Base-by-base conservation (phyloP, 2,113 vertebrate species). In the Gasterosteus nipponicus region DNA sequence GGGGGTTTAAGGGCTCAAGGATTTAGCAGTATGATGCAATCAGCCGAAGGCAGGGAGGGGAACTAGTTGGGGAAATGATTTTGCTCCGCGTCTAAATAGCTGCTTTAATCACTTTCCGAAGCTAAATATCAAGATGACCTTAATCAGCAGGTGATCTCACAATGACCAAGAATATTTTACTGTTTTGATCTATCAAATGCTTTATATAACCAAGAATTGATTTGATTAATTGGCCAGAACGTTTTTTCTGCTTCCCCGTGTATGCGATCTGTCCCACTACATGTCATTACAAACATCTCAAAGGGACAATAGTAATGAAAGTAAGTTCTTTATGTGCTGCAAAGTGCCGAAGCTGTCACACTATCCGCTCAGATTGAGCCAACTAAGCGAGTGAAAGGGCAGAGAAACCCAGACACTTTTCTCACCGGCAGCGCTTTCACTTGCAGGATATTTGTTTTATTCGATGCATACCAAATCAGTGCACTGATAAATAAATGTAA, bases 101-200 rank as follows among this genome's bases (percentile, higher is more conserved):
- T 79, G 74, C 58, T 78, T 91, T 91, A 87, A 91, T 91, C 88
- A 86, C 69, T 79, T 78, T 87, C 69, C 74, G 69, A 81, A 73
- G 69, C 73, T 46, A 49, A 84, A 77, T 81, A 60, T 64, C 73
- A 73, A 81, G 51, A 78, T 80, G 80, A 90, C 86, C 86, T 89
- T 86, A 87, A 86, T 77, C 83, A 59, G 57, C 31, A 22, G 7
- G 69, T 71, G 72, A 90, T 86, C 83, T 80, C 77, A 86, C 51
- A 81, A 80, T 74, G 2, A 81, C 75, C 77, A 62, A 29, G 53
- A 12, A 75, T 74, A 51, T 61, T 29, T 29, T 6, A 39, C 78
- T 77, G 51, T 85, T 7, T 56, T 73, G 46, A 78, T 78, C 66
- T 74, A 61, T 75, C 38, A 41, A 51, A 41, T 54, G 31, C 26